phyloP scores from a whole-genome alignment of 2,797 vertebrate species.

The Sebastes itinus region DNA sequence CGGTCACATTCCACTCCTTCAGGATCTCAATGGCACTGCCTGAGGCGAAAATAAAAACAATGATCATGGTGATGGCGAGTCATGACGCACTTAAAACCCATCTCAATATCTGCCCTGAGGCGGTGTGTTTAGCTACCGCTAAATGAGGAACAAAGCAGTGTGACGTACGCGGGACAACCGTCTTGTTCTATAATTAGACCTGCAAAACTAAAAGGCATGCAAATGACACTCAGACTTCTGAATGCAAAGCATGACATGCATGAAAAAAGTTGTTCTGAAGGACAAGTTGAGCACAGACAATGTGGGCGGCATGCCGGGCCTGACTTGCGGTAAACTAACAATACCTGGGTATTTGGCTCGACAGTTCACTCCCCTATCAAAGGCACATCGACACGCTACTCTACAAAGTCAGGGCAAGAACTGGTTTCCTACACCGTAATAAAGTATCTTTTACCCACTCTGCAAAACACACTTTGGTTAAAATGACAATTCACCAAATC shows the following conservation, averaged over 20 bases:
- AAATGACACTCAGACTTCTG: conserved; percentile 18
- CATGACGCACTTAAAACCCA: not conserved
- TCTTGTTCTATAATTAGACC: conserved; percentile 53
- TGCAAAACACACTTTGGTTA: no score
- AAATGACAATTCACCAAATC: no score
- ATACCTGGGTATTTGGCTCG: not conserved
- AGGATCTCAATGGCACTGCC: conserved; percentile 93
- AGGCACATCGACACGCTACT: no score
- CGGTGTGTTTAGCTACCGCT: not conserved
- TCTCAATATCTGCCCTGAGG: not conserved
- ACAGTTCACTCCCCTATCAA: no score
- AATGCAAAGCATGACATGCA: conserved; percentile 25
- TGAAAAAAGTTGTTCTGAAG: not conserved
- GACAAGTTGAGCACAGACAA: not conserved
- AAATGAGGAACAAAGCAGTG: conserved; percentile 32
- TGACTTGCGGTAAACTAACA: not conserved
- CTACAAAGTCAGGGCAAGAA: no score
- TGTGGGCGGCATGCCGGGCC: not conserved
- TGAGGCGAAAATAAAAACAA: conserved; percentile 57
- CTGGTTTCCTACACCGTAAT: no score
- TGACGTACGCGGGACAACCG: conserved; percentile 28
- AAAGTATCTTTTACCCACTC: no score
- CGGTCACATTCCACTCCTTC: conserved; percentile 96
- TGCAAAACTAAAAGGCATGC: conserved; percentile 31
- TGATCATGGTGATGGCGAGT: not conserved